Conservation (phyloP, 1,140 invertebrate species). For the Bombus confusus region DNA sequence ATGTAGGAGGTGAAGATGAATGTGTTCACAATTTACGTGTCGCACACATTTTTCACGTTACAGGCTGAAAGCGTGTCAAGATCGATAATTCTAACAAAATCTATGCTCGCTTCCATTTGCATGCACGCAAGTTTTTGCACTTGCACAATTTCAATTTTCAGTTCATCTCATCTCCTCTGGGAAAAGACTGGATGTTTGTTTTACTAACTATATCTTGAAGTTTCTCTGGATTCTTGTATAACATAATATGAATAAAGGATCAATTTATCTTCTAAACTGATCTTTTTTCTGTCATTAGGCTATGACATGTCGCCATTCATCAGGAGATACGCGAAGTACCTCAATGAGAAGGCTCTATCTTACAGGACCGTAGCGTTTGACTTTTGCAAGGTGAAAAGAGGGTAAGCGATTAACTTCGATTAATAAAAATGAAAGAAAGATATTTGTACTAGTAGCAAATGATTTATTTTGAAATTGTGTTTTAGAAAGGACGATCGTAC, state of each 20-base stretch:
- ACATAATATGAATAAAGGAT: too few species aligned
- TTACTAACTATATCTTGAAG: not conserved
- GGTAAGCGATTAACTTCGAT: constrained; percentile 85
- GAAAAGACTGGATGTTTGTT: not conserved
- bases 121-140: not conserved
- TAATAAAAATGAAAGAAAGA: not conserved
- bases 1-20: not conserved
- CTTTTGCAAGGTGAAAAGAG: constrained; percentile 99
- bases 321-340: constrained; percentile 98
- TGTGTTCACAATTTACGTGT: not conserved
- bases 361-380: constrained; percentile 99
- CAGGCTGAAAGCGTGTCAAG: not conserved
- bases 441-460: not conserved
- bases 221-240: not conserved
- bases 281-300: constrained; percentile 85
- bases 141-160: not conserved
- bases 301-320: constrained; percentile 99
- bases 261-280: not conserved
- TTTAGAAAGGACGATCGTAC: constrained; percentile 97
- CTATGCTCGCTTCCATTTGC: not conserved
- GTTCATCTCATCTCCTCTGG: not conserved
- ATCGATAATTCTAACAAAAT: constrained; percentile 17
- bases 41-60: not conserved
- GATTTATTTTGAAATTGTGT: constrained; percentile 45
- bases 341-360: constrained; percentile 99